Evolutionary conservation across 1,140 invertebrate species (phyloP).

Genomic region (Leucophenga varia): DNA sequence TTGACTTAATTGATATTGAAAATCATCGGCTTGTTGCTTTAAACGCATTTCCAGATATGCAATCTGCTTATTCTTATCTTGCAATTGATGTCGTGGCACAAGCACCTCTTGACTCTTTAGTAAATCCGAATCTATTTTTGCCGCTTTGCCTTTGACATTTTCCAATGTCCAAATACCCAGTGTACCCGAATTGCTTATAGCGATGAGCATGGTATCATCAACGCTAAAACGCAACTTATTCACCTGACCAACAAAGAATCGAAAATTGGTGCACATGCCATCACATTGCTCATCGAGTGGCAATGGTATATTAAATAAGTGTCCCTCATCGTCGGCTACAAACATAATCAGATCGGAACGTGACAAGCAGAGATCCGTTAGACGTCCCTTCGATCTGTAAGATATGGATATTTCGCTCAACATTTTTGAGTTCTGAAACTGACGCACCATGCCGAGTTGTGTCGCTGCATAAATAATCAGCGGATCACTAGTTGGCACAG

Average conservation of each 20-base stretch:
- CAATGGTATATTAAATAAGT: constrained; percentile 73
- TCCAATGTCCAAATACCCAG: constrained; percentile 83
- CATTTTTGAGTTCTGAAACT: constrained; percentile 72
- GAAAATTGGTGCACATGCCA: constrained; percentile 71
- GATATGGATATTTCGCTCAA: constrained; percentile 57
- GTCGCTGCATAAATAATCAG: constrained; percentile 76
- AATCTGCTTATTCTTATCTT: constrained; percentile 67
- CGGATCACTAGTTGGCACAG: constrained; percentile 58
- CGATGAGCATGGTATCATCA: constrained; percentile 77
- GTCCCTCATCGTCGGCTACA: constrained; percentile 70
- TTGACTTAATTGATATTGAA: constrained; percentile 70
- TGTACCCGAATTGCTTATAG: constrained; percentile 72
- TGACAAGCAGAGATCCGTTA: constrained; percentile 65
- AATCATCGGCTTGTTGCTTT: constrained; percentile 72
- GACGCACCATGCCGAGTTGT: constrained; percentile 73
- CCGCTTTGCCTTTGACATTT: constrained; percentile 71
- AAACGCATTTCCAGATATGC: constrained; percentile 66
- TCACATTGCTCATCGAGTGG: constrained; percentile 73
- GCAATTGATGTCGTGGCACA: constrained; percentile 66
- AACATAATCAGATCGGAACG: constrained; percentile 77
- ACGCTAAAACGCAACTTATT: constrained; percentile 69
- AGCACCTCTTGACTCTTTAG: constrained; percentile 75
- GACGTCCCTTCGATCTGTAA: constrained; percentile 53
- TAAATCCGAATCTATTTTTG: constrained; percentile 72
- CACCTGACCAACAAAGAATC: constrained; percentile 53